phyloP scores from a whole-genome alignment of 1,140 invertebrate genomes.

The Papilio aristodemus region DNA sequence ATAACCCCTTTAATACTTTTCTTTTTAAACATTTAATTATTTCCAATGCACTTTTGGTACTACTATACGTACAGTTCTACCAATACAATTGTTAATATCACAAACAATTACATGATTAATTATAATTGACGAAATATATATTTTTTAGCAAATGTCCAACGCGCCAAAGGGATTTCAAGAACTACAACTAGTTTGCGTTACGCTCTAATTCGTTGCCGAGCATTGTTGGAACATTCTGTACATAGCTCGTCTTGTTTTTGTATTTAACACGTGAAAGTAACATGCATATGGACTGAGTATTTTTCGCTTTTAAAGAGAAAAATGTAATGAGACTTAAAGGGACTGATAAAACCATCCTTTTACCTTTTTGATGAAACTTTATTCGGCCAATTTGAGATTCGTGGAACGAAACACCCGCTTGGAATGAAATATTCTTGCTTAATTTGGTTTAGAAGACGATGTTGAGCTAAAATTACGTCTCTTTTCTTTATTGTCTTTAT shows the following conservation, averaged over 20 bases:
- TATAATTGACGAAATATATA: no score
- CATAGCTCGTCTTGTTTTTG: background rate
- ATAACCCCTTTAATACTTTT: no score
- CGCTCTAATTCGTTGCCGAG: background rate
- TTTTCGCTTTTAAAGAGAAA: background rate
- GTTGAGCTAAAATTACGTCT: background rate
- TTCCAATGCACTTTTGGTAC: no score
- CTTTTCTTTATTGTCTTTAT: background rate
- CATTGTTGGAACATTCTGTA: background rate
- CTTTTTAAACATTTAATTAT: no score
- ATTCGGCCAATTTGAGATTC: conserved; percentile 9
- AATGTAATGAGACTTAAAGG: conserved; percentile 1
- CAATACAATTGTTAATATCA: no score
- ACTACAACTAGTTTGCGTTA: conserved; percentile 4
- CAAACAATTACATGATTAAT: no score
- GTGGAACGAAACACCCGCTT: background rate
- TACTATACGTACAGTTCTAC: no score
- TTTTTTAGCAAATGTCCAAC: no score
- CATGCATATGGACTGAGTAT: background rate
- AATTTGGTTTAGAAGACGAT: background rate
- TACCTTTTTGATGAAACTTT: background rate
- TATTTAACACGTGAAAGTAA: conserved; percentile 8
- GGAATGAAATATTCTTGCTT: conserved; percentile 3
- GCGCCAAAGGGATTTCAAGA: background rate
- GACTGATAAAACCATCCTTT: background rate